Conservation (phyloP, 2,797 vertebrate genomes). For the Gymnothorax reevesii region DNA sequence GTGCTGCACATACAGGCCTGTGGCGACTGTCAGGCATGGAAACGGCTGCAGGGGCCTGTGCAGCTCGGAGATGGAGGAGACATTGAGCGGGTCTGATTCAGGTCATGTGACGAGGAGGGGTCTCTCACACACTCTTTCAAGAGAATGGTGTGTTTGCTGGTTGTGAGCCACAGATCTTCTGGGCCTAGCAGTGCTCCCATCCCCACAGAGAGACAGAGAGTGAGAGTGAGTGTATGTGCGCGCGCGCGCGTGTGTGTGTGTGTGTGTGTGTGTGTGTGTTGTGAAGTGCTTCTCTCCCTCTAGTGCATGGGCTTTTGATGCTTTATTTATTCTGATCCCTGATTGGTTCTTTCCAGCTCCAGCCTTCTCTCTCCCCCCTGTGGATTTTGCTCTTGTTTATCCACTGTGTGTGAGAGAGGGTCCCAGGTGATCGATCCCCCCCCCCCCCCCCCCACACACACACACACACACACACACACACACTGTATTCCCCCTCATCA, state of each 20-base stretch:
- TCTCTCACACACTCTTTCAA: constrained; percentile 6
- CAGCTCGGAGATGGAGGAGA: neutral
- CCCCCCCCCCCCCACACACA: neutral
- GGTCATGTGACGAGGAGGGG: neutral
- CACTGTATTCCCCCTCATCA: neutral
- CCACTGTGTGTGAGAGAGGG: neutral
- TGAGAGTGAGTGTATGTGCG: no score
- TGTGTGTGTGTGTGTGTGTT: no score
- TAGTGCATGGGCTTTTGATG: neutral
- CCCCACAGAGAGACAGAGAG: neutral
- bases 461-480: neutral
- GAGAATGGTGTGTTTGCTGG: constrained; percentile 32
- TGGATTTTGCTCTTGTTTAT: neutral
- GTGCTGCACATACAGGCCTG: neutral
- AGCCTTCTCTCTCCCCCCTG: neutral
- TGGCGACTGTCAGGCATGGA: neutral
- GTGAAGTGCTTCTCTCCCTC: constrained; percentile 11
- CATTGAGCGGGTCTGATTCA: neutral
- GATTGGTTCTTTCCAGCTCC: neutral
- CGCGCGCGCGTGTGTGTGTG: no score
- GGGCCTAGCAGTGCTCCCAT: constrained; percentile 23
- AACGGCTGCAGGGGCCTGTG: neutral
- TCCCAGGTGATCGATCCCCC: constrained; percentile 9
- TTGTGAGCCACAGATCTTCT: constrained; percentile 22
- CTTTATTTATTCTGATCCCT: constrained; percentile 38